Evolutionary conservation across 2,888 invertebrate species (phyloP).

Genomic region (Tinea pellionella): DNA sequence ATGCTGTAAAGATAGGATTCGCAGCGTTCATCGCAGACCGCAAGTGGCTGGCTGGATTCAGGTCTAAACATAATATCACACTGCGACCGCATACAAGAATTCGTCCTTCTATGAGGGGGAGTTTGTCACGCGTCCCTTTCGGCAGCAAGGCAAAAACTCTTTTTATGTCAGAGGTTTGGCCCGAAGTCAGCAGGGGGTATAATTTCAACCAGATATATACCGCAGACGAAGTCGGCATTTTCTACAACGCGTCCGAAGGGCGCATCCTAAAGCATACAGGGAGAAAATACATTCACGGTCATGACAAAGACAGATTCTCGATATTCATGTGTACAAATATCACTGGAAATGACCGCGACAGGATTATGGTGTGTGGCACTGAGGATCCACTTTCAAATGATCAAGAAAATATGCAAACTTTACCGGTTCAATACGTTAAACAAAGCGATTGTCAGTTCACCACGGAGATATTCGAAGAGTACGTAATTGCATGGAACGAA

Average conservation of each 20-base stretch:
- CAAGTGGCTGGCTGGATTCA: slow-evolving; percentile 38
- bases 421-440: slow-evolving; percentile 33
- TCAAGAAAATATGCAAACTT: slow-evolving; percentile 26
- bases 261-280: slow-evolving; percentile 31
- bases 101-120: slow-evolving; percentile 23
- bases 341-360: slow-evolving; percentile 31
- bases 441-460: slow-evolving; percentile 34
- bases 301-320: slow-evolving; percentile 29
- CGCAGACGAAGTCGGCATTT: slow-evolving; percentile 34
- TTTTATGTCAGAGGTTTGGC: slow-evolving; percentile 34
- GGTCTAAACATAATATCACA: slow-evolving; percentile 30
- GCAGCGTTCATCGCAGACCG: slow-evolving; percentile 33
- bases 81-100: slow-evolving; percentile 23
- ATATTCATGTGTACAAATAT: slow-evolving; percentile 34
- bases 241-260: slow-evolving; percentile 34
- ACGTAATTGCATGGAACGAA: slow-evolving; percentile 32
- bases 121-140: slow-evolving; percentile 16
- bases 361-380: slow-evolving; percentile 31
- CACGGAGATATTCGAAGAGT: slow-evolving; percentile 34
- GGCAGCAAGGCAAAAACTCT: slow-evolving; percentile 34
- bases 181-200: slow-evolving; percentile 27
- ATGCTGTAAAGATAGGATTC: slow-evolving; percentile 32
- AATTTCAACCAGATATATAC: slow-evolving; percentile 33
- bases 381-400: slow-evolving; percentile 32
- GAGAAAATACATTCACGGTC: slow-evolving; percentile 34